These are phyloP conservation scores for Dufourea novaeangliae DNA, from an alignment of 1,140 invertebrate species.

Conservation along the genomic window DNA sequence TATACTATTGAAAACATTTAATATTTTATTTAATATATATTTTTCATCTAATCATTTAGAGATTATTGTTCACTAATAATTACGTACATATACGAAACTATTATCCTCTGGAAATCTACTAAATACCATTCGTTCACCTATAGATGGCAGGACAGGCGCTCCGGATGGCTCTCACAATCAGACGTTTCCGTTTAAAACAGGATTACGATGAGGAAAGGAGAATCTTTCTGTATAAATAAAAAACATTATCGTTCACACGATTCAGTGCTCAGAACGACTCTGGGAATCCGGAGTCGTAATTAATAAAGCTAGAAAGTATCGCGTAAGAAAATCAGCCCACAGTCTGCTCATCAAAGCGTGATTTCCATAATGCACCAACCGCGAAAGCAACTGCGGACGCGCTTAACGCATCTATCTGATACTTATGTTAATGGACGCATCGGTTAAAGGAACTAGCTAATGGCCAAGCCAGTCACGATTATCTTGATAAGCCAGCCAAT, in stretches of 20 bases:
- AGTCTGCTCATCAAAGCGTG: slow-evolving; percentile 41
- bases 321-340: slow-evolving; percentile 19
- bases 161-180: no score
- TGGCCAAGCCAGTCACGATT: slow-evolving; percentile 16
- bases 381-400: slow-evolving; percentile 45
- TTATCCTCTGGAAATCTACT: no score
- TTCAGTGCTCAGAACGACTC: background rate
- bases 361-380: slow-evolving; percentile 56
- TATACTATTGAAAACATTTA: no score
- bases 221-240: background rate
- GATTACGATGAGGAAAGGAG: background rate
- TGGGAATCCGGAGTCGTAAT: background rate
- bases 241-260: background rate
- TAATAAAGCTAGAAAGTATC: slow-evolving; percentile 22
- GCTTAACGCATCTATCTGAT: slow-evolving; percentile 61
- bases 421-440: slow-evolving; percentile 60
- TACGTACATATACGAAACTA: no score
- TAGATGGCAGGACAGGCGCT: background rate
- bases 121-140: no score
- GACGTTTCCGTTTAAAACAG: background rate
- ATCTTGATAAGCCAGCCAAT: slow-evolving; percentile 36
- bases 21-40: no score
- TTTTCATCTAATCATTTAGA: no score
- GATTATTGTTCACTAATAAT: no score
- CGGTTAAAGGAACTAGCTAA: slow-evolving; percentile 54